Conservation (phyloP, 2,113 vertebrate genomes). For the Myanophis thanlyinensis region DNA sequence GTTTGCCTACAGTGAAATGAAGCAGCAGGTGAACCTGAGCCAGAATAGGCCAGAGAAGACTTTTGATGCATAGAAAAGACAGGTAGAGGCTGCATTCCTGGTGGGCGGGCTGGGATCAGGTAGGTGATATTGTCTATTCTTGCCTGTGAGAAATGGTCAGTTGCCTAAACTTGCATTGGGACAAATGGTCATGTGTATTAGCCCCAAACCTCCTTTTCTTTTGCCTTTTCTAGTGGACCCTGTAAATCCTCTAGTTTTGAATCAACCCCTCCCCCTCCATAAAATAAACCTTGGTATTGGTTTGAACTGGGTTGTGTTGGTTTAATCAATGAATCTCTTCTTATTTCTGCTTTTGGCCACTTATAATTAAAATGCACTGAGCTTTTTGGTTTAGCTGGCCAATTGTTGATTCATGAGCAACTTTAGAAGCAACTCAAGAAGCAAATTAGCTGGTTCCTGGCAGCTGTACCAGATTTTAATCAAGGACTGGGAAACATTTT, state of each 20-base stretch:
- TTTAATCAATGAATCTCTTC: not conserved
- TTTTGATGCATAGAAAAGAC: not conserved
- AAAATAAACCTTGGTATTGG: not conserved
- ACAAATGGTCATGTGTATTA: not conserved
- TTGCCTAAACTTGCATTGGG: not conserved
- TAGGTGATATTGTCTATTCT: not conserved
- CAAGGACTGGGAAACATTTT: not conserved
- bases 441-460: not conserved
- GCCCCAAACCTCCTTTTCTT: not conserved
- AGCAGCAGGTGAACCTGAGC: not conserved
- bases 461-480: not conserved
- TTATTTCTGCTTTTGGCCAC: not conserved
- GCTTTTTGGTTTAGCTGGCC: conserved; percentile 7
- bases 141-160: not conserved
- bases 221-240: not conserved
- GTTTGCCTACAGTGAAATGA: not conserved
- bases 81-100: not conserved
- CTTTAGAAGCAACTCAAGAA: not conserved
- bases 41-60: not conserved
- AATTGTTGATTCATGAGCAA: not conserved
- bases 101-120: not conserved
- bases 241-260: not conserved
- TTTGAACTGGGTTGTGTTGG: not conserved
- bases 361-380: not conserved
- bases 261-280: not conserved